These are phyloP conservation scores for Sparus aurata DNA, from an alignment of 2,797 vertebrate genomes.

Conservation along the genomic window DNA sequence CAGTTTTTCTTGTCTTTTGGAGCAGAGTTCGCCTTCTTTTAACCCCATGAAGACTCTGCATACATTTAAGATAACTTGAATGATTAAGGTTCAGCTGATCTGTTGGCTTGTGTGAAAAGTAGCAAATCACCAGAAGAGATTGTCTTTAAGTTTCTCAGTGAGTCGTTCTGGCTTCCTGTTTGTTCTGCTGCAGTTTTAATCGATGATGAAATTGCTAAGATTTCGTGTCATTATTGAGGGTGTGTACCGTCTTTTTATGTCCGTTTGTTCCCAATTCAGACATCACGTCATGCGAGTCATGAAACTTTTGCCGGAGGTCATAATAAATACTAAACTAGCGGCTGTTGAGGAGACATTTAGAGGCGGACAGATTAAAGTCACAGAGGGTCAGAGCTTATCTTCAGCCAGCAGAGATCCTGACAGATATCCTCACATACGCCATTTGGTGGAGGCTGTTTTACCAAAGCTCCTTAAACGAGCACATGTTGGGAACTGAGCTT, in stretches of 20 bases:
- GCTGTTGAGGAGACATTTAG: constrained; percentile 32
- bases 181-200: background rate
- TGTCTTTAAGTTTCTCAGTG: background rate
- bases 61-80: background rate
- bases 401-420: constrained; percentile 39
- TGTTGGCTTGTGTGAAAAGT: too few species aligned
- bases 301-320: constrained; percentile 16
- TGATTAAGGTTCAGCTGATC: background rate
- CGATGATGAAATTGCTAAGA: background rate
- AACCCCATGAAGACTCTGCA: background rate
- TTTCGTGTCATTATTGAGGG: constrained; percentile 1
- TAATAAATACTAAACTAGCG: constrained; percentile 6
- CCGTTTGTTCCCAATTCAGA: constrained; percentile 17
- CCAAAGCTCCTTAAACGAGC: constrained; percentile 61
- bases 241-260: background rate
- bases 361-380: constrained; percentile 54
- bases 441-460: constrained; percentile 46
- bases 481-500: background rate
- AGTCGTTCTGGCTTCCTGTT: background rate
- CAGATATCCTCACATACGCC: constrained; percentile 52
- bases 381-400: constrained; percentile 53
- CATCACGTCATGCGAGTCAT: constrained; percentile 23
- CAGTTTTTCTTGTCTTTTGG: background rate
- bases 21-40: background rate
- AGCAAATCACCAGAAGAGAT: background rate